Conservation (phyloP, 2,797 vertebrate genomes). For the Lacerta bilineata region DNA sequence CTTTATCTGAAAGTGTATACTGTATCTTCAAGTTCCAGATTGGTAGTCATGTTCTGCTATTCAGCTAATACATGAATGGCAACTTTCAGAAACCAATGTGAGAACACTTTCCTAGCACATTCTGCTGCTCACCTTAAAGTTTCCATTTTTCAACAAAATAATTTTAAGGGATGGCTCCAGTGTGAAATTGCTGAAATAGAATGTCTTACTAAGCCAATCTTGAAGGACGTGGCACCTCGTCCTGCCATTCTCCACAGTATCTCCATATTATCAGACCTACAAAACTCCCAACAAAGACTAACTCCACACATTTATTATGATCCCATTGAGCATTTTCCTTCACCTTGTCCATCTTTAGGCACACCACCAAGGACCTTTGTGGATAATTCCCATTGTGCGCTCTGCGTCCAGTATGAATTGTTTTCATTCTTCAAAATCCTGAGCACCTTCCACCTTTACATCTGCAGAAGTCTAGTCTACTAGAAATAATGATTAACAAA, state of each 20-base stretch:
- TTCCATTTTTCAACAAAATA: neutral
- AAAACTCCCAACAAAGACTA: conserved; percentile 78
- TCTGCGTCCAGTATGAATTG: conserved; percentile 85
- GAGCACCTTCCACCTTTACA: conserved; percentile 79
- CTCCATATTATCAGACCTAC: conserved; percentile 83
- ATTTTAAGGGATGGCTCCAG: too few relatives aligned
- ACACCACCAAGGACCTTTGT: conserved; percentile 79
- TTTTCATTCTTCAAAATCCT: conserved; percentile 86
- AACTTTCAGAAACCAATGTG: neutral
- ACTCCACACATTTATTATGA: conserved; percentile 80
- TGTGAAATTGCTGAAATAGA: neutral
- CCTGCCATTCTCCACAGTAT: conserved; percentile 82
- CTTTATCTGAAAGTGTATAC: conserved; percentile 78
- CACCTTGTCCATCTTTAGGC: conserved; percentile 82
- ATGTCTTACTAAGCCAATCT: conserved; percentile 30
- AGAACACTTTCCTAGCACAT: neutral
- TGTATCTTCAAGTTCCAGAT: neutral
- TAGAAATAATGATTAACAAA: conserved; percentile 79
- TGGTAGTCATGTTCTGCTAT: neutral
- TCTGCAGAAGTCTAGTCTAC: conserved; percentile 82
- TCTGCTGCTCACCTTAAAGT: neutral
- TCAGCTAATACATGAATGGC: neutral
- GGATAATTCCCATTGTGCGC: conserved; percentile 83
- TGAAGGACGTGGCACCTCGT: conserved; percentile 70
- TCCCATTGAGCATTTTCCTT: conserved; percentile 84